These are phyloP conservation scores for Pseudomyrmex gracilis DNA, from an alignment of 1,140 invertebrate species.

Conservation along the genomic window DNA sequence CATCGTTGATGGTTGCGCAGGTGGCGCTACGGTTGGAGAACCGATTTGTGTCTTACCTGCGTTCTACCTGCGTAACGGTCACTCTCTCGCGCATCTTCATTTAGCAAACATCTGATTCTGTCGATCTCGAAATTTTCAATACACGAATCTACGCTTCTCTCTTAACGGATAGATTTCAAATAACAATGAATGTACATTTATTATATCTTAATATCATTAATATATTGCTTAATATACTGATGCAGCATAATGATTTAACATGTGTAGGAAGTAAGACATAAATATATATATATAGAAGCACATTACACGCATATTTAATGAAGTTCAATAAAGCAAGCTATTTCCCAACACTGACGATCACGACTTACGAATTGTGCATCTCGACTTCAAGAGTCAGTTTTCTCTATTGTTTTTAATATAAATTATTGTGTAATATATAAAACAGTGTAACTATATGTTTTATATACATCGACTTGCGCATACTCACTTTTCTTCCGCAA, in stretches of 20 bases:
- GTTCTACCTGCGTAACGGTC: constrained; percentile 58
- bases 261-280: constrained; percentile 24
- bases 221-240: constrained; percentile 31
- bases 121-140: too few species aligned
- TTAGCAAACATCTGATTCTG: constrained; percentile 57
- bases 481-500: not conserved
- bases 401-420: not conserved
- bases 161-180: too few species aligned
- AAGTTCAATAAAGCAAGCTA: not conserved
- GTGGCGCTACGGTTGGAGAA: constrained; percentile 72
- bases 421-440: not conserved
- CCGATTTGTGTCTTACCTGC: constrained; percentile 42
- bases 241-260: constrained; percentile 23
- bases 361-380: constrained; percentile 9
- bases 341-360: not conserved
- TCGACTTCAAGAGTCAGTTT: not conserved
- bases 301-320: not conserved
- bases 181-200: too few species aligned
- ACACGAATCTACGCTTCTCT: not conserved
- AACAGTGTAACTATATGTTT: too few species aligned
- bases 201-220: too few species aligned
- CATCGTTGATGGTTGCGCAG: constrained; percentile 64
- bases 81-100: constrained; percentile 62
- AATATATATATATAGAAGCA: not conserved
- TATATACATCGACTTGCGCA: not conserved